Base-by-base conservation (phyloP, 2,797 vertebrate species). In the Sebastes baramenuke region DNA sequence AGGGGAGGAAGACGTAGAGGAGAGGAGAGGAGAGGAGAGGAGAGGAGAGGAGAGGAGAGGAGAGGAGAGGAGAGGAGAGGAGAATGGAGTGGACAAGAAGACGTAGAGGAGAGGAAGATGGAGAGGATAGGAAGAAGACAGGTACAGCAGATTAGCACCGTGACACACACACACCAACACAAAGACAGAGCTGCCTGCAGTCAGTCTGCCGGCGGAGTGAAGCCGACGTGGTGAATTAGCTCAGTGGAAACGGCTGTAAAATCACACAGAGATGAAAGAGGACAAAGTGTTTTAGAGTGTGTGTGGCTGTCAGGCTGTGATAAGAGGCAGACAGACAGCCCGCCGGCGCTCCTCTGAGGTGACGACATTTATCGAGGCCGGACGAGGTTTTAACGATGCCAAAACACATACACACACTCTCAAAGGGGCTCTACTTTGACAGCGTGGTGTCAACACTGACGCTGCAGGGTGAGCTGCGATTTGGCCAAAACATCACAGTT, bases 161-260 rank as follows among this genome's bases (percentile, higher is more conserved):
- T 52, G 52, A 75, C 25, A 75, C 25, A 59, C 46, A 75, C 46
- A 75, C 25, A 59, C 12, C 29, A n/a, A 38, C 55, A 79, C 61
- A 60, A 46, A 75, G 46, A 68, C 80, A 76, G 59, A 74, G 52
- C 69, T 8, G 73, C 74, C 68, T 65, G 34, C 29, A 71, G 81
- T 80, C 72, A 69, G n/a, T 77, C 67, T 70, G 69, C 60, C 79
- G 25, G 24, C 54, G 58, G 80, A 69, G 61, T 25, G 59, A 71
- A 68, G 73, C 67, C 73, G 83, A 80, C 85, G 77, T 25, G 84
- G 84, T 84, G 49, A 88, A 87, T 91, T 72, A 89, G 72, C 83
- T 88, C 80, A 68, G 75, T 81, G 80, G 77, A 76, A 80, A 64
- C 62, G 72, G 64, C 81, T 67, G 78, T 77, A 73, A 81, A 91